Conservation (phyloP, 2,888 invertebrate species). For the Exephanes ischioxanthus region DNA sequence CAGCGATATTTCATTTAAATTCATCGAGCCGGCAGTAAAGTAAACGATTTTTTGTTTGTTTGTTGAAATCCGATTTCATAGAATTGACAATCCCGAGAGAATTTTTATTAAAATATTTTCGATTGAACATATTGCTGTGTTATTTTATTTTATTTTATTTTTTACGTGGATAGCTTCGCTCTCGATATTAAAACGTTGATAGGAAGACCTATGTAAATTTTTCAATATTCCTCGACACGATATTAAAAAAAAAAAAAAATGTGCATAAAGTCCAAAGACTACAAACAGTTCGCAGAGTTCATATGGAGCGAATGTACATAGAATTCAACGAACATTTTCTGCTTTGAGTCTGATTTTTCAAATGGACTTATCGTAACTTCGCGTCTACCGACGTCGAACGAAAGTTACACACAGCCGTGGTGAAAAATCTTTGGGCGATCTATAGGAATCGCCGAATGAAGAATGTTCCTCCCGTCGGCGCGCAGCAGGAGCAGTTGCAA, state of each 20-base stretch:
- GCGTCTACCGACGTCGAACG: too few species aligned
- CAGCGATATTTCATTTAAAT: not conserved
- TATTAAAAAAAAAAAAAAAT: too few species aligned
- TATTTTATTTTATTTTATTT: not conserved
- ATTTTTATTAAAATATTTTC: not conserved
- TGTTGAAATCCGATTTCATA: not conserved
- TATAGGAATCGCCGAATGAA: not conserved
- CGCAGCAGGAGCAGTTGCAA: too few species aligned
- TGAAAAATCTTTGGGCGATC: not conserved
- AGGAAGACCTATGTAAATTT: not conserved
- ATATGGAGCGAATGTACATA: too few species aligned
- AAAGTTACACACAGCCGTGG: too few species aligned
- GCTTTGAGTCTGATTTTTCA: too few species aligned
- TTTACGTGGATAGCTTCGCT: not conserved
- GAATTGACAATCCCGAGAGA: too few species aligned
- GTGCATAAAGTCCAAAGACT: too few species aligned
- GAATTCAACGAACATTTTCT: too few species aligned
- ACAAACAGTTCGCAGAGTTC: too few species aligned
- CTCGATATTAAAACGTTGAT: not conserved
- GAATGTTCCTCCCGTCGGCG: conserved; percentile 21
- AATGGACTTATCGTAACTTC: too few species aligned
- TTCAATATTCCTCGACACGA: not conserved
- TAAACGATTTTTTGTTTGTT: not conserved
- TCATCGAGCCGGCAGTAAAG: not conserved
- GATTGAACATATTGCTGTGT: not conserved